Conservation (phyloP, 2,797 vertebrate genomes). For the Tapera naevia region DNA sequence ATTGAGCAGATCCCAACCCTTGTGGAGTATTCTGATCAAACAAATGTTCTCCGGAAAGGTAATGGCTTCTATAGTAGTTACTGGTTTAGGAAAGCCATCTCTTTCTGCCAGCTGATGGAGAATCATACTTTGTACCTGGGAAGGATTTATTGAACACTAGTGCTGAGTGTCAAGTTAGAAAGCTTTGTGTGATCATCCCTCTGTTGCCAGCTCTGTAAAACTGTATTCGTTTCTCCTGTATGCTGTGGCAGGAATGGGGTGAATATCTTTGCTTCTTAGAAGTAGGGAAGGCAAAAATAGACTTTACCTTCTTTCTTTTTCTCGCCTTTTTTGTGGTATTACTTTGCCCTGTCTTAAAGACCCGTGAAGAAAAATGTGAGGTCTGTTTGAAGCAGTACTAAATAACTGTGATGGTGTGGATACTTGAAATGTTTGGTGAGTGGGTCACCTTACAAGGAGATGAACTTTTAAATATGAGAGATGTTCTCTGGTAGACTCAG, state of each 20-base stretch:
- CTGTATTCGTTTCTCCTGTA: background rate
- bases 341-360: background rate
- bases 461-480: background rate
- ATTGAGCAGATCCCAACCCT: constrained; percentile 92
- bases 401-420: background rate
- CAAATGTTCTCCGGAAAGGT: constrained; percentile 87
- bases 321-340: background rate
- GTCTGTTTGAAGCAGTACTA: background rate
- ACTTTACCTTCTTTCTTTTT: background rate
- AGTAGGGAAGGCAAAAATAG: background rate
- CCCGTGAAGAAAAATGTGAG: background rate
- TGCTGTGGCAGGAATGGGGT: background rate
- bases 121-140: background rate
- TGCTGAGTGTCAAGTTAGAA: background rate
- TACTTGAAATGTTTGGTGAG: background rate
- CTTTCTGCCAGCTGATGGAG: background rate
- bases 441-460: background rate
- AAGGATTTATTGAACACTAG: background rate
- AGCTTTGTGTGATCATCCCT: background rate
- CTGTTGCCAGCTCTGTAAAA: rapidly evolving
- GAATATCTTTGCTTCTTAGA: background rate
- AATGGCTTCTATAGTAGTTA: background rate
- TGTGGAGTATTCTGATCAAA: constrained; percentile 91
- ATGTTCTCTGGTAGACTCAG: background rate
- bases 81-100: background rate